phyloP scores from a whole-genome alignment of 2,888 invertebrate species.

The Aspidiotus rigidus region DNA sequence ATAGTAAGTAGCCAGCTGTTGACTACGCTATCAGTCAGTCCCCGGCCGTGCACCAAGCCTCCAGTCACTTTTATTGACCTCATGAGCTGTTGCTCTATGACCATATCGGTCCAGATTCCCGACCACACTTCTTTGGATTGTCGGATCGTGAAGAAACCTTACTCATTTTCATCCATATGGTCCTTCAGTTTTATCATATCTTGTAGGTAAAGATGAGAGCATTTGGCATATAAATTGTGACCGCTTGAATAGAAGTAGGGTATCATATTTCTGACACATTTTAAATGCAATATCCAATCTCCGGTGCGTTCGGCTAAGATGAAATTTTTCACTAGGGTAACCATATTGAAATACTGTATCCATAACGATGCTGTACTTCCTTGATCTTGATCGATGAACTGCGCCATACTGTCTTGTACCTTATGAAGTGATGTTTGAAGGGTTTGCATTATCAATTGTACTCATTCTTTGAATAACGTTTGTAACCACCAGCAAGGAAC shows the following conservation, averaged over 20 bases:
- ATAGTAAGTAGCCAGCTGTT: slow-evolving; percentile 37
- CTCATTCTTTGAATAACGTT: no score
- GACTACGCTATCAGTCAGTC: slow-evolving; percentile 38
- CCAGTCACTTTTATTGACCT: slow-evolving; percentile 39
- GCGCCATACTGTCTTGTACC: no score
- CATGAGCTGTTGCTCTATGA: slow-evolving; percentile 41
- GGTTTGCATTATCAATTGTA: no score
- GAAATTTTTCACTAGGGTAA: slow-evolving; percentile 23
- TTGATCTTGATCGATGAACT: no score
- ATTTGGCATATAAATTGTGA: slow-evolving; percentile 32
- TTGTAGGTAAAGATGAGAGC: slow-evolving; percentile 41
- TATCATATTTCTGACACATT: slow-evolving; percentile 19
- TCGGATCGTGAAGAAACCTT: slow-evolving; percentile 35
- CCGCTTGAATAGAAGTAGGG: slow-evolving; percentile 21
- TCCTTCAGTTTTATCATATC: slow-evolving; percentile 40
- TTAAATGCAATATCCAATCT: slow-evolving; percentile 20
- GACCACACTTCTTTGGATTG: slow-evolving; percentile 33
- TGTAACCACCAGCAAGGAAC: no score
- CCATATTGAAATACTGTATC: slow-evolving; percentile 40
- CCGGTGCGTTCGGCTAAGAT: slow-evolving; percentile 14
- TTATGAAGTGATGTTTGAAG: no score
- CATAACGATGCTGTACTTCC: slow-evolving; percentile 38
- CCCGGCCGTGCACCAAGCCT: slow-evolving; percentile 39
- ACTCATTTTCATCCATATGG: slow-evolving; percentile 38
- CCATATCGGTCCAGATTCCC: slow-evolving; percentile 36